phyloP scores from a whole-genome alignment of 2,113 vertebrate species.

The Pandion haliaetus region DNA sequence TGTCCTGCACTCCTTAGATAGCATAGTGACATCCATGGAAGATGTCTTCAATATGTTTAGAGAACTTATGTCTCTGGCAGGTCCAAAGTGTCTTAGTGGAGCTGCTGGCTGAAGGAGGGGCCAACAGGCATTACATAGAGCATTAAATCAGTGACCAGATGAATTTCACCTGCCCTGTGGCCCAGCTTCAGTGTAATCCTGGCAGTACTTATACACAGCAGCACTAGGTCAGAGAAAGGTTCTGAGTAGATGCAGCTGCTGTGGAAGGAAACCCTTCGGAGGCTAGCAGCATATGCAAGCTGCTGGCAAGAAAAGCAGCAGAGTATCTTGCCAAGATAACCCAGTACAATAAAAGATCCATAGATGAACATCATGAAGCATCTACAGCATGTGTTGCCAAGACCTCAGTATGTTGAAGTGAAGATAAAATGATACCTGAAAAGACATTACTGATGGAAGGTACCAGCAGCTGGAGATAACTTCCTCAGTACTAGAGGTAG shows the following conservation, averaged over 20 bases:
- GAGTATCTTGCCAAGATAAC: background rate
- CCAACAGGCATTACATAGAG: background rate
- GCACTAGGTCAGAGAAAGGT: background rate
- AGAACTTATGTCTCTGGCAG: background rate
- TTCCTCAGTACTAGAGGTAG: background rate
- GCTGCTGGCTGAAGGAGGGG: background rate
- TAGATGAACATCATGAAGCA: rapidly evolving
- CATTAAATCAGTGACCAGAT: background rate
- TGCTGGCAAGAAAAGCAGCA: background rate
- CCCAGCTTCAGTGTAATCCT: background rate
- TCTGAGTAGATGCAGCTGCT: background rate
- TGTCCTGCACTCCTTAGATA: background rate
- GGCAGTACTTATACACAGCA: background rate
- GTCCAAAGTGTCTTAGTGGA: background rate
- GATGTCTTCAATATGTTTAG: background rate
- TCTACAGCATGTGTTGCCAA: background rate
- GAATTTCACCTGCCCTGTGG: background rate
- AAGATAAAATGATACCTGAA: background rate
- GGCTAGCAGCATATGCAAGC: background rate
- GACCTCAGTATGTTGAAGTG: background rate
- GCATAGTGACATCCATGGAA: background rate
- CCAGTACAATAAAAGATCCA: background rate
- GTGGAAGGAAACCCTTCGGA: background rate
- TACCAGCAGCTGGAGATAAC: background rate
- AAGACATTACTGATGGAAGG: background rate